Evolutionary conservation across 2,888 invertebrate genomes (phyloP).

Genomic region (Xanthorhoe designata): DNA sequence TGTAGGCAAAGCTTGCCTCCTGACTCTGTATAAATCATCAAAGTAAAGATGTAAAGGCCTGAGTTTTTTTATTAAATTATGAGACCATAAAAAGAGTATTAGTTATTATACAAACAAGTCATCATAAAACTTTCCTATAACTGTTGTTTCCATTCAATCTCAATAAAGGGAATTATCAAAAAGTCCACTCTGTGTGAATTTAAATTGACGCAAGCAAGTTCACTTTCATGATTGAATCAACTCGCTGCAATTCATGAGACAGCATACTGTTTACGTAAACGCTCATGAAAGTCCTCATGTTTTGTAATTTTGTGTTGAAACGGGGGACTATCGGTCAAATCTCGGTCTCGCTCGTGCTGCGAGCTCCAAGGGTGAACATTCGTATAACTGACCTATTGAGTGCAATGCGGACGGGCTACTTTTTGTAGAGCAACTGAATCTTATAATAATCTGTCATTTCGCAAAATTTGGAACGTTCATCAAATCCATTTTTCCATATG

Average conservation of each 20-base stretch:
- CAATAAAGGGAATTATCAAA: background rate
- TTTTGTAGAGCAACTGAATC: slow-evolving; percentile 9
- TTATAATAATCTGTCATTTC: background rate
- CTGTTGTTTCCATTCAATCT: background rate
- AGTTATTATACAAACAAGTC: no score
- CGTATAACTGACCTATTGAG: slow-evolving; percentile 74
- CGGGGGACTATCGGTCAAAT: slow-evolving; percentile 71
- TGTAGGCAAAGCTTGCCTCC: no score
- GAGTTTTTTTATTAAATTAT: no score
- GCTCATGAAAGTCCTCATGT: slow-evolving; percentile 42
- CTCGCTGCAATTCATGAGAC: slow-evolving; percentile 33
- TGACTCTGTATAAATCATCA: no score
- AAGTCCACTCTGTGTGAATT: slow-evolving; percentile 11
- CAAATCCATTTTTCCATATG: no score
- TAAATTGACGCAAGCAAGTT: slow-evolving; percentile 27
- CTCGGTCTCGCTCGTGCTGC: slow-evolving; percentile 67
- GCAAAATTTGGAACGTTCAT: no score
- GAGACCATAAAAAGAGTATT: no score
- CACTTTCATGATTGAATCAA: slow-evolving; percentile 47
- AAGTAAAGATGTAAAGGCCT: no score
- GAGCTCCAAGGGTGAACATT: slow-evolving; percentile 66
- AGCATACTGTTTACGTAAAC: slow-evolving; percentile 44
- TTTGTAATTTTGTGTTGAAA: slow-evolving; percentile 58
- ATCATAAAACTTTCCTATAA: no score
- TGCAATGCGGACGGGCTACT: slow-evolving; percentile 32